Evolutionary conservation across 2,797 vertebrate genomes (phyloP).

Genomic region (Mastacembelus armatus): DNA sequence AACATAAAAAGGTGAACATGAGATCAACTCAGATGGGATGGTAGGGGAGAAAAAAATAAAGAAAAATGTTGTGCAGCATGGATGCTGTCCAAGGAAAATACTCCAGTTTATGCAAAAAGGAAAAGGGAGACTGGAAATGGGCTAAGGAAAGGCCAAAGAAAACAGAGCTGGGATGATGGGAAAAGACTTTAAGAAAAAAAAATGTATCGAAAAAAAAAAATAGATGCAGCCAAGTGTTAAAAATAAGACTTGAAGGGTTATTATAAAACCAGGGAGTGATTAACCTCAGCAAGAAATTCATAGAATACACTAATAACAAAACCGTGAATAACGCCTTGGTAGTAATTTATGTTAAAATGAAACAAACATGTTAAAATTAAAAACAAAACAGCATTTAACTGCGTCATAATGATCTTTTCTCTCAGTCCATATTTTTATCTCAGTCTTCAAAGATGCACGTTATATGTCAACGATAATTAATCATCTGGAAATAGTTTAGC

Average conservation of each 20-base stretch:
- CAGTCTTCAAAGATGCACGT: neutral
- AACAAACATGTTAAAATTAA: neutral
- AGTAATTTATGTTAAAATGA: neutral
- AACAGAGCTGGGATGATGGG: conserved; percentile 52
- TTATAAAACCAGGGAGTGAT: neutral
- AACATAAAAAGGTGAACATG: neutral
- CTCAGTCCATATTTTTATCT: neutral
- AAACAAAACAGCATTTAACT: neutral
- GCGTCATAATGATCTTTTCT: no score
- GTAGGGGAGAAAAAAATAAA: conserved; percentile 2
- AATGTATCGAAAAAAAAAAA: conserved; percentile 3
- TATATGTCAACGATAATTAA: conserved; percentile 5
- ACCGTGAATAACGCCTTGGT: neutral
- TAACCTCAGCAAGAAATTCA: conserved; percentile 14
- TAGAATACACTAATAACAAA: neutral
- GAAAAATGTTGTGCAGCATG: conserved; percentile 41
- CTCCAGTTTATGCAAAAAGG: conserved; percentile 50
- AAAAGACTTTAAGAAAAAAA: conserved; percentile 28
- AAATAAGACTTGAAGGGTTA: neutral
- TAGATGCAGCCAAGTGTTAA: neutral
- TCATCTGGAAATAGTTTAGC: conserved; percentile 1
- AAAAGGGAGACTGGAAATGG: conserved; percentile 31
- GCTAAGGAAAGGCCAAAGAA: conserved; percentile 54
- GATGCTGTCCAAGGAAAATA: conserved; percentile 62
- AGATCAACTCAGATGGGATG: conserved; percentile 8